phyloP scores from a whole-genome alignment of 2,797 vertebrate genomes.

The Myotis myotis region DNA sequence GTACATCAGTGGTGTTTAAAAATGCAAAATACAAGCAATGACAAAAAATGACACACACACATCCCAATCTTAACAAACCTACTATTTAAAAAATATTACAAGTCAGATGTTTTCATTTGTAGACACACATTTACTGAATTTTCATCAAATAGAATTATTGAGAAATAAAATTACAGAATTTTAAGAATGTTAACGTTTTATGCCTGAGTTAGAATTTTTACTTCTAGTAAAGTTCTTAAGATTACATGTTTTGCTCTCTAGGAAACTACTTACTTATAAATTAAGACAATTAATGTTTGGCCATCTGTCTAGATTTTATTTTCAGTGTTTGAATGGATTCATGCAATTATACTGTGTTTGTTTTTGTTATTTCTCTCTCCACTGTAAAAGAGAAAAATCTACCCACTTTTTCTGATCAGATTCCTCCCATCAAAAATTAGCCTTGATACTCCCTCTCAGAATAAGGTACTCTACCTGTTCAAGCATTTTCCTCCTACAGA shows the following conservation, averaged over 20 bases:
- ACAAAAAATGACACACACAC: background rate
- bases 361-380: background rate
- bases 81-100: background rate
- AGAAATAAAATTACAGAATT: conserved; percentile 14
- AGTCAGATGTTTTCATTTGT: background rate
- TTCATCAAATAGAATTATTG: conserved; percentile 20
- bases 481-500: background rate
- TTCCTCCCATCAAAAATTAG: background rate
- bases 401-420: background rate
- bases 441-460: background rate
- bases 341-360: background rate
- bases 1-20: background rate
- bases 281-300: conserved; percentile 6
- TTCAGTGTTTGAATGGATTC: background rate
- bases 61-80: background rate
- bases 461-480: background rate
- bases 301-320: background rate
- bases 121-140: background rate
- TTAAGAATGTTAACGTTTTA: background rate
- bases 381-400: background rate
- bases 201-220: conserved; percentile 1
- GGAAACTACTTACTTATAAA: background rate
- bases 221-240: background rate
- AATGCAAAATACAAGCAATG: background rate
- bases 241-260: background rate